Base-by-base conservation (phyloP, 2,797 vertebrate species). In the Zalophus californianus region DNA sequence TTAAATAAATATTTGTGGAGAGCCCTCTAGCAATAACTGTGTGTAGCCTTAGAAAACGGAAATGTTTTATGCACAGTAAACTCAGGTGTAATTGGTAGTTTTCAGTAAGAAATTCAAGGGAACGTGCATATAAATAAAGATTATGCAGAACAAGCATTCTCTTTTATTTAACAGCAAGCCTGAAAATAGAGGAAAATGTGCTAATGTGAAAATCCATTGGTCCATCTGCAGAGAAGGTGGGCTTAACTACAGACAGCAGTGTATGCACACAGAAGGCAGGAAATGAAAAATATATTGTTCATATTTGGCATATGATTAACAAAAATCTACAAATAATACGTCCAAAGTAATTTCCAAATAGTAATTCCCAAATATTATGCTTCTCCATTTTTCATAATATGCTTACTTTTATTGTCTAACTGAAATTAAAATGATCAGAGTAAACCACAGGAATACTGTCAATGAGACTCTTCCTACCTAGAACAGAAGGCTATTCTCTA, bases 1-100 rank as follows among this genome's bases (percentile, higher is more conserved):
- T 70, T 44, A 97, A 90, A 75, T 89, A 95, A 93, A 52, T 77
- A 95, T 73, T 93, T 80, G 78, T 64, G 29, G 48, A 91, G 44
- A 38, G 0, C 80, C 70, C 80, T 18, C 3, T 48, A 85, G 50
- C 20, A 93, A 72, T 72, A 75, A 50, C 7, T 44, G 4, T 85
- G 70, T 44, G 92, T 89, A 84, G 83, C 25, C 62, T 85, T 85
- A 93, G 75, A 91, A 96, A 95, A 88, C 16, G 78, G 9, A 86
- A 62, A 52, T 88, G 32, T 60, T 95, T 38, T 72, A n/a, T 86
- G 18, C 12, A 75, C 14, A 79, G 2, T 41, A 84, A 86, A 83
- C 23, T 90, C 13, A 86, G 54, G n/a, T 79, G 16, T 96, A 77
- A 84, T 86, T 80, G 38, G 54, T 88, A 41, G 35, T 41, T 96